Evolutionary conservation across 1,140 invertebrate genomes (phyloP), one percentile per base, ranked within the genome.

Genomic region (Drosophila micromelanica): DNA sequence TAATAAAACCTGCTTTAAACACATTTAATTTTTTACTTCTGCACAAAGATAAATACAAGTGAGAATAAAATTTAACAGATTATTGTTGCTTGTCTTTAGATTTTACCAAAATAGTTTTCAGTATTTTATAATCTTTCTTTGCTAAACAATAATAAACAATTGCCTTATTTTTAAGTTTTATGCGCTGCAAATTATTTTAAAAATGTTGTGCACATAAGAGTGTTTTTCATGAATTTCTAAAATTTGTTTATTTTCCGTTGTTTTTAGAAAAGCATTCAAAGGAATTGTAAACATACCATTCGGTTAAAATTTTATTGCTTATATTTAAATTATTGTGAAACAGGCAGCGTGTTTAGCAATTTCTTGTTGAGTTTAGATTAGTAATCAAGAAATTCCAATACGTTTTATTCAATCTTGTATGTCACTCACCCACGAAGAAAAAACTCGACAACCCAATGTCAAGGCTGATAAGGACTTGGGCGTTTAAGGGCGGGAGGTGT

Each of bases 101-200:
- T 35, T 35, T 35, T 9, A 9, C 32, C 6, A 35, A 35, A 35
- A 35, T 8, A 35, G 32, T 9, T 35, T 35, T 35, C 1, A 35
- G 7, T 35, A 32, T 32, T 32, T 32, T 32, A 32, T 32, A 7
- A 35, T 35, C 8, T 35, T 27, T 35, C 5, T 11, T 32, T 51
- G 5, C 27, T 32, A 6, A n/a, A 51, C 1, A 51, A 13, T 15
- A 12, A 32, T 32, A 17, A 51, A 51, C 20, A 23, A 13, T 63
- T 54, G 2, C 17, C 1, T 52, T 13, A 8, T 59, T 35, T 62
- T 13, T 15, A 62, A 38, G 12, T 13, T 32, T 30, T 5, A 11
- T 12, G n/a, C n/a, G n/a, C n/a, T n/a, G 11, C 2, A n/a, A 13
- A 43, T n/a, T 63, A 43, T 54, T 63, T 54, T 45, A 43, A 45